Percentiles rank a stretch among this genome's conserved stretches.
Evolutionary conservation across 1,140 invertebrate genomes (phyloP).

Genomic region (Trinorchestia longiramus): DNA sequence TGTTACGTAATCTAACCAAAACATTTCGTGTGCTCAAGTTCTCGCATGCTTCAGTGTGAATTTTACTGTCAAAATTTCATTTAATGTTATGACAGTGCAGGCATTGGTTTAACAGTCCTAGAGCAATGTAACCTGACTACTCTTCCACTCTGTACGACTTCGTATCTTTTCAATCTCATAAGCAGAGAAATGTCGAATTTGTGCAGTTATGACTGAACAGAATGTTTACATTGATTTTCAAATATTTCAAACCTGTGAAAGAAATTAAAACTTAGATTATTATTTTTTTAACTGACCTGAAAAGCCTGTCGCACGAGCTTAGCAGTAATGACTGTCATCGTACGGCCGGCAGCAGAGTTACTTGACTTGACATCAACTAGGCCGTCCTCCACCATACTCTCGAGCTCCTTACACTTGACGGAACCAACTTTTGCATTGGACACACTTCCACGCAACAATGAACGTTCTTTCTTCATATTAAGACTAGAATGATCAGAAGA

Average conservation of each 20-base stretch:
- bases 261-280: background rate
- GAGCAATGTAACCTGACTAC: background rate
- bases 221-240: background rate
- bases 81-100: no score
- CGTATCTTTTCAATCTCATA: background rate
- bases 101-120: no score
- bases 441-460: background rate
- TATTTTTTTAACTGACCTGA: background rate
- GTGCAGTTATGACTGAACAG: background rate
- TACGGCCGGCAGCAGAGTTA: background rate
- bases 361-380: background rate
- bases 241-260: background rate
- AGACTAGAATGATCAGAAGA: background rate
- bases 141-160: background rate
- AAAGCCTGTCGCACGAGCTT: constrained; percentile 18
- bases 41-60: no score
- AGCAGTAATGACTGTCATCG: background rate
- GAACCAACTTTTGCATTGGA: background rate
- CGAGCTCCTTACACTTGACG: background rate
- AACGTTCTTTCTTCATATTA: background rate
- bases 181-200: background rate
- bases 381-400: background rate
- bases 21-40: no score
- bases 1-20: no score
- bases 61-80: no score